Evolutionary conservation across 2,113 vertebrate genomes (phyloP), one percentile per base, ranked within the genome.

Genomic region (Tupaia tana): DNA sequence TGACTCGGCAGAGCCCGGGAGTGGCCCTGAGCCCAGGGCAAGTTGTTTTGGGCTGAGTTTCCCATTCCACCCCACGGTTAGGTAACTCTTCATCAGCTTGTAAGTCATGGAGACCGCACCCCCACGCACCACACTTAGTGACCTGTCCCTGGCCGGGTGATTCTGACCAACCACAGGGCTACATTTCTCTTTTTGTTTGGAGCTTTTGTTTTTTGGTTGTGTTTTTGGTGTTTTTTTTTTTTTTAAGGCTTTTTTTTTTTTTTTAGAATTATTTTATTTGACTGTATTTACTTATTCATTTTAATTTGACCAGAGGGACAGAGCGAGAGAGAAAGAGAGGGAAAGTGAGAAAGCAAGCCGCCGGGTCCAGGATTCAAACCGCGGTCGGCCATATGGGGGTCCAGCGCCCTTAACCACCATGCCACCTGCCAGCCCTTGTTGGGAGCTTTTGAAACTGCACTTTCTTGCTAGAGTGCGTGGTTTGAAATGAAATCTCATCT

Each of bases 1-100:
- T 96, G 97, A 97, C 97, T 95, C 22, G 69, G 91, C 89, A 93
- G 95, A 94, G 16, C 79, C 64, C 14, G 1, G 64, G 88, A 18
- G 15, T 93, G 95, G 96, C 92, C 73, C 58, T 6, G 75, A 69
- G 96, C 96, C 91, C n/a, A 1, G 58, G 22, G 78, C 43, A 74
- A 91, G 86, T 90, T 92, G 93, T 94, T 86, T 81, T 34, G 75
- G 63, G 77, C 79, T 24, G 34, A 71, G 34, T 7, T 97, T 96
- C 80, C 90, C 79, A 94, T 91, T 97, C 92, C 87, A 0, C 74
- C 80, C 77, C 96, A 80, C 11, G 67, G 56, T 94, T 95, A 87
- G 61, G 89, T 93, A 90, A 89, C 73, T 74, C n/a, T 89, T 89
- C 94, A 95, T 91, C 84, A 34, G 0, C 78, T 83, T 0, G 24